Conservation (phyloP, 2,797 vertebrate species). For the Pygocentrus nattereri region DNA sequence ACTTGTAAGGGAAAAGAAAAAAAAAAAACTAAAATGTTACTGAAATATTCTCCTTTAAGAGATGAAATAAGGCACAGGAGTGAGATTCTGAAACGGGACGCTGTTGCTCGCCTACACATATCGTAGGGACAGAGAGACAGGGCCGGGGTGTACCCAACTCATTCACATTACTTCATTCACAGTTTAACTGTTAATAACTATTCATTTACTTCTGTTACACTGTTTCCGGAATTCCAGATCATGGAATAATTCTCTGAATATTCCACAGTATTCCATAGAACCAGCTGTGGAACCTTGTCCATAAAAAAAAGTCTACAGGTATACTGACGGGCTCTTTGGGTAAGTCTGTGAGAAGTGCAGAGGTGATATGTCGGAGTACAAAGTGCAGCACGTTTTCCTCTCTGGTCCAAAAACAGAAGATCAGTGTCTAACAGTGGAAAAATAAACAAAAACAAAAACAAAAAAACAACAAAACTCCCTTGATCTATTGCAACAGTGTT, state of each 20-base stretch:
- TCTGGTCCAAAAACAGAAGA: constrained; percentile 14
- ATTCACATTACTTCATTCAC: constrained; percentile 53
- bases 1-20: not conserved
- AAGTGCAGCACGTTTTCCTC: constrained; percentile 28
- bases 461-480: not conserved
- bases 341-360: constrained; percentile 11
- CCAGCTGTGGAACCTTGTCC: not conserved
- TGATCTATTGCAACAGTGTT: not conserved
- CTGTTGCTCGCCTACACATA: not conserved
- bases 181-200: constrained; percentile 23
- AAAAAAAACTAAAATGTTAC: not conserved
- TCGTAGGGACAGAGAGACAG: not conserved
- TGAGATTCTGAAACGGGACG: not conserved
- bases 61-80: constrained; percentile 45
- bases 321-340: constrained; percentile 4
- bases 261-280: not conserved
- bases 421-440: not conserved
- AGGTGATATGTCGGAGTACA: constrained; percentile 24
- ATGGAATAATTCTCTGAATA: not conserved
- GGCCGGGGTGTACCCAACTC: not conserved
- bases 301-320: not conserved
- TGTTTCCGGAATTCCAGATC: not conserved
- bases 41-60: not conserved
- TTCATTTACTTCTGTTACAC: not conserved
- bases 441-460: not conserved